Percentiles rank a stretch among this genome's conserved stretches.
These are phyloP conservation scores for Brachyalestes nurse DNA, from an alignment of 2,797 vertebrate genomes.

Conservation along the genomic window DNA sequence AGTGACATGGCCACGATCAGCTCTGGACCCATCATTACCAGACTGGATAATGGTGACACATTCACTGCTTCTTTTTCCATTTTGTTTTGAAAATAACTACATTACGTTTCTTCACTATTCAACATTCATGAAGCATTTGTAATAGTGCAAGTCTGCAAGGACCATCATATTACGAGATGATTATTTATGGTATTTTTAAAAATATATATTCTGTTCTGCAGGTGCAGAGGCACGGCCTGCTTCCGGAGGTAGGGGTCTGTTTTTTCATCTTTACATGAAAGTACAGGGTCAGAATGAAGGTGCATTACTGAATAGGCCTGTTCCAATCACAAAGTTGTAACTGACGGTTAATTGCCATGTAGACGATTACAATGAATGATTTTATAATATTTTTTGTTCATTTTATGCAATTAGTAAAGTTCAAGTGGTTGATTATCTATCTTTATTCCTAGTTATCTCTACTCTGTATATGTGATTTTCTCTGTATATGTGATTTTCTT, in stretches of 20 bases:
- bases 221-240: constrained; percentile 35
- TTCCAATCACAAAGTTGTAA: too few relatives aligned
- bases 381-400: too few relatives aligned
- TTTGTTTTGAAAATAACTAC: not conserved
- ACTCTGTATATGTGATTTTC: too few relatives aligned
- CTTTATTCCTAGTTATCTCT: too few relatives aligned
- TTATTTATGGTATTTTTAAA: not conserved
- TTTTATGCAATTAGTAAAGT: too few relatives aligned
- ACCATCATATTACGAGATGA: too few relatives aligned
- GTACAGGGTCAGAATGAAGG: not conserved
- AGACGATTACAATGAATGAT: too few relatives aligned
- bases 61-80: not conserved
- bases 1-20: constrained; percentile 70
- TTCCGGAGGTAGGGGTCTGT: constrained; percentile 60
- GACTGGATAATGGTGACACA: constrained; percentile 61
- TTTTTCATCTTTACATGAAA: not conserved
- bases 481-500: too few relatives aligned
- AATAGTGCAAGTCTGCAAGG: not conserved
- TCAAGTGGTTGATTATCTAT: too few relatives aligned
- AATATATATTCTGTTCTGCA: constrained; percentile 26
- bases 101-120: not conserved
- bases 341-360: too few relatives aligned
- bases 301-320: too few relatives aligned
- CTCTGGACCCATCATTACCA: constrained; percentile 67
- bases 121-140: not conserved